Evolutionary conservation across 2,797 vertebrate genomes (phyloP).

Genomic region (Trachops cirrhosus): DNA sequence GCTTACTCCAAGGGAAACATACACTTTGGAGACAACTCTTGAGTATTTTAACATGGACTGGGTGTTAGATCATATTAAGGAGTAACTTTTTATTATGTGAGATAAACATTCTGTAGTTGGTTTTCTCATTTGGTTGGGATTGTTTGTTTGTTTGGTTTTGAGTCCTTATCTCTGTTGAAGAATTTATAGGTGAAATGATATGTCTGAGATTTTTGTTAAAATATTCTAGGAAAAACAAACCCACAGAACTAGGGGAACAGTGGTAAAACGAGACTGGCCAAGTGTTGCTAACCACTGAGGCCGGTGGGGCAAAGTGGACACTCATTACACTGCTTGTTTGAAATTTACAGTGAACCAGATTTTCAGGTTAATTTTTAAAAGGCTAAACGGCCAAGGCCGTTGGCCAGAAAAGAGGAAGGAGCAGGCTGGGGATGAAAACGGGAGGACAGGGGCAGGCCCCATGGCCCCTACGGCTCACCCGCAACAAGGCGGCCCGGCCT

Average conservation of each 20-base stretch:
- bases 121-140: background rate
- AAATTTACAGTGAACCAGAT: background rate
- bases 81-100: background rate
- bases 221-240: background rate
- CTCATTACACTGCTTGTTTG: background rate
- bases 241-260: background rate
- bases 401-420: too few relatives aligned
- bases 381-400: background rate
- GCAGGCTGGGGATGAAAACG: fast-evolving
- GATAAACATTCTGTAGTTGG: background rate
- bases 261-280: background rate
- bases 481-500: background rate
- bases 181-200: background rate
- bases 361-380: background rate
- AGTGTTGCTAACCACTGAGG: background rate
- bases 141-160: background rate
- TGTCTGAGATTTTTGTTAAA: background rate
- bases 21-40: background rate
- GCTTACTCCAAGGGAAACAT: background rate
- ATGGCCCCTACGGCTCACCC: background rate
- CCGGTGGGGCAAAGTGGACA: background rate
- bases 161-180: background rate
- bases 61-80: background rate
- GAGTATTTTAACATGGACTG: background rate
- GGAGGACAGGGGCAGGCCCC: fast-evolving